A percentile compares a stretch with the other conserved stretches of the same genome.
Evolutionary conservation across 2,113 vertebrate species (phyloP).

Genomic region (Zapus hudsonius): DNA sequence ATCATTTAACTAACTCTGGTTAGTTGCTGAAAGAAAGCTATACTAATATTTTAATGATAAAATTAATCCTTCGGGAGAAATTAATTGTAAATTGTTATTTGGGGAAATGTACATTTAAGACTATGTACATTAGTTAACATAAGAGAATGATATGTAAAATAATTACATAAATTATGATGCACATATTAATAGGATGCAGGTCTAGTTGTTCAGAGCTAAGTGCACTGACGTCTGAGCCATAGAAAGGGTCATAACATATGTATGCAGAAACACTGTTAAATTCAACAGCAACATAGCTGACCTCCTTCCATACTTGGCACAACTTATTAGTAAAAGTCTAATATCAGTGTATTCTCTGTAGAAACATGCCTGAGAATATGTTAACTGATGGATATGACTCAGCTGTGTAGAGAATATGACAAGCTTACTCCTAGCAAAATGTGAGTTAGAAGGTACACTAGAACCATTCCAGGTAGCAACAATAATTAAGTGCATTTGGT

Average conservation of each 20-base stretch:
- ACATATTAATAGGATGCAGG: not conserved
- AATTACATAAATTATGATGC: no score
- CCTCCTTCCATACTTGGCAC: slow-evolving; percentile 58
- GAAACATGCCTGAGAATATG: slow-evolving; percentile 69
- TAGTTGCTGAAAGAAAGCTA: no score
- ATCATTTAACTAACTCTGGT: not conserved
- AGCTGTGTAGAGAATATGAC: slow-evolving; percentile 30
- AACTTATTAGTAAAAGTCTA: slow-evolving; percentile 66
- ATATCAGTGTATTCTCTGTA: slow-evolving; percentile 56
- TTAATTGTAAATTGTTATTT: no score
- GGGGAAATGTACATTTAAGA: no score
- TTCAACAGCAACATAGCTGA: slow-evolving; percentile 72
- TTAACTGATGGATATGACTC: slow-evolving; percentile 53
- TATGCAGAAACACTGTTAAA: slow-evolving; percentile 74
- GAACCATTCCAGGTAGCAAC: not conserved
- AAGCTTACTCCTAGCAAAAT: slow-evolving; percentile 64
- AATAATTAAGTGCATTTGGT: not conserved
- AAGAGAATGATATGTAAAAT: no score
- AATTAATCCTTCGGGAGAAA: no score
- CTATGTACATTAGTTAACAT: no score
- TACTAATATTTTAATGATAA: no score
- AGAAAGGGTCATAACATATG: slow-evolving; percentile 49
- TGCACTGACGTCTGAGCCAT: slow-evolving; percentile 4
- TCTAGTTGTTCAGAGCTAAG: not conserved
- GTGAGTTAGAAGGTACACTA: not conserved